Percentiles rank a stretch among this genome's conserved stretches.
phyloP scores from a whole-genome alignment of 2,797 vertebrate genomes.

The Phataginus tricuspis region DNA sequence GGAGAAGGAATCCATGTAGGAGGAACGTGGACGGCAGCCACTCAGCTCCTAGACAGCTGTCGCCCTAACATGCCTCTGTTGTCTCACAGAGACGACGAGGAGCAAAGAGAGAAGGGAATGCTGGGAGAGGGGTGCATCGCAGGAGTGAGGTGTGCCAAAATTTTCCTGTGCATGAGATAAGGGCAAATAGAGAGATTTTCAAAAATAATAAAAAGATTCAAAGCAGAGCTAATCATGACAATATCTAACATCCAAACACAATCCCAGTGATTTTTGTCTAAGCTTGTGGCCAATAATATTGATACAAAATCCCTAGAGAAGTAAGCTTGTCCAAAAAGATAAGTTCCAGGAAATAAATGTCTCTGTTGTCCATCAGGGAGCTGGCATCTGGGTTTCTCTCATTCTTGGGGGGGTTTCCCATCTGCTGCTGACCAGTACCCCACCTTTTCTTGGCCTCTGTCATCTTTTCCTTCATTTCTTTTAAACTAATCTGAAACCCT shows the following conservation, averaged over 20 bases:
- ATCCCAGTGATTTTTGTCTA: background rate
- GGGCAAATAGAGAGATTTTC: background rate
- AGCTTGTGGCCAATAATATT: background rate
- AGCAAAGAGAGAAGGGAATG: background rate
- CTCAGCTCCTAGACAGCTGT: background rate
- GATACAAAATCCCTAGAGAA: background rate
- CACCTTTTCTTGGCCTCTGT: background rate
- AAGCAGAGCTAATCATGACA: background rate
- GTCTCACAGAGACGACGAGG: background rate
- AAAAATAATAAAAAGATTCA: background rate
- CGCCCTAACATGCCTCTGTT: background rate
- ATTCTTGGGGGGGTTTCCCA: background rate
- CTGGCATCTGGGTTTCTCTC: background rate
- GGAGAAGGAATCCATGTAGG: background rate
- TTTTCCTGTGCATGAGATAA: background rate
- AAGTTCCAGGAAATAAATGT: background rate
- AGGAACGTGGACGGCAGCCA: background rate
- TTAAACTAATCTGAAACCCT: slow-evolving; percentile 41
- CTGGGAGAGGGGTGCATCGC: rapidly evolving
- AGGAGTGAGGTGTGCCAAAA: background rate
- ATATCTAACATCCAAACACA: background rate
- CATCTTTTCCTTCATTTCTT: slow-evolving; percentile 10
- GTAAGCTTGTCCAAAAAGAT: slow-evolving; percentile 12
- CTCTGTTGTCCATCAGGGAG: background rate
- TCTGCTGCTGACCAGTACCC: background rate